These are phyloP conservation scores for Hemicordylus capensis DNA, from an alignment of 2,113 vertebrate species.

Conservation along the genomic window DNA sequence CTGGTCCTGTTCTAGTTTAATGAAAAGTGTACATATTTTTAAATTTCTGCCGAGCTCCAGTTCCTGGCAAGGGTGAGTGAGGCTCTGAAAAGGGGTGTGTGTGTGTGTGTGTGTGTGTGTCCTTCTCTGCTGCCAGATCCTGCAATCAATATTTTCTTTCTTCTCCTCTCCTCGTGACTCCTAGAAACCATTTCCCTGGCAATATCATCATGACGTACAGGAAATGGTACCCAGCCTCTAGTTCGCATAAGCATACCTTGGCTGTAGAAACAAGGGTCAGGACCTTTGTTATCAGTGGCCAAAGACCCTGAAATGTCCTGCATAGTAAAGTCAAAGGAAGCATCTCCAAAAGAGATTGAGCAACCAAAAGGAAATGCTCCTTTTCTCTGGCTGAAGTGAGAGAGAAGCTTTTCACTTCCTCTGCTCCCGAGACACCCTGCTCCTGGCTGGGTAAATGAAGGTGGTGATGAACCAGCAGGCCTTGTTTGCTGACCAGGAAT, in stretches of 20 bases:
- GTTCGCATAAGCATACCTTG: not conserved
- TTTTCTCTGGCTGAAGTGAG: not conserved
- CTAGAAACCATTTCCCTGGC: slow-evolving; percentile 37
- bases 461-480: not conserved
- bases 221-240: not conserved
- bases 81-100: slow-evolving; percentile 10
- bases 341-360: not conserved
- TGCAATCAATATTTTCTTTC: slow-evolving; percentile 48
- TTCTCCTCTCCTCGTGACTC: not conserved
- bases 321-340: not conserved
- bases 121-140: slow-evolving; percentile 13
- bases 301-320: rapidly evolving
- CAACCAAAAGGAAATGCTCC: not conserved
- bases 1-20: slow-evolving; percentile 61
- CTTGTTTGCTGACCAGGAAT: not conserved
- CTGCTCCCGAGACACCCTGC: not conserved
- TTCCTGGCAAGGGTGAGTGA: slow-evolving; percentile 34
- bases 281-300: not conserved
- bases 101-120: too few species aligned
- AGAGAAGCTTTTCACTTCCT: not conserved
- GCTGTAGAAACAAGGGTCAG: not conserved
- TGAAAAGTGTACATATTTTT: slow-evolving; percentile 18
- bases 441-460: not conserved
- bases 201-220: not conserved
- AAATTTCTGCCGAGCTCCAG: not conserved